These are phyloP conservation scores for Lycodopsis pacificus DNA, from an alignment of 2,797 vertebrate species.

Conservation along the genomic window DNA sequence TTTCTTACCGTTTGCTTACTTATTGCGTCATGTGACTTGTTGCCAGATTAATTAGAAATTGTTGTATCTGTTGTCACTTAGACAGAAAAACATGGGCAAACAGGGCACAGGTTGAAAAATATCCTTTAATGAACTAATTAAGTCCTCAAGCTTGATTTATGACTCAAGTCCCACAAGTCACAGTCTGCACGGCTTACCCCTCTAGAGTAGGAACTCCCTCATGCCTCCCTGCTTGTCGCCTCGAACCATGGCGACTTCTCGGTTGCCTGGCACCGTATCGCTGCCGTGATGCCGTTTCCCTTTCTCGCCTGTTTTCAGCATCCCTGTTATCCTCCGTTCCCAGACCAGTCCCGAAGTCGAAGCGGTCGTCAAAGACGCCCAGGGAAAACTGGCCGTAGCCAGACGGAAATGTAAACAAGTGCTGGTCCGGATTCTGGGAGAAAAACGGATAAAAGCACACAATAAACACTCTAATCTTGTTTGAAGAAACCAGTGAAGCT, in stretches of 20 bases:
- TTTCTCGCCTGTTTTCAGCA: constrained; percentile 90
- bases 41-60: too few species aligned
- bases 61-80: too few species aligned
- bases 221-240: constrained; percentile 89
- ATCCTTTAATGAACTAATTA: background rate
- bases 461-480: background rate
- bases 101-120: background rate
- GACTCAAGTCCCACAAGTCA: background rate
- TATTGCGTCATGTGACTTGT: too few species aligned
- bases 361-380: constrained; percentile 94
- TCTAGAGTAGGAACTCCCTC: constrained; percentile 97
- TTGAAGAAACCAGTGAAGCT: background rate
- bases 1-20: too few species aligned
- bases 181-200: constrained; percentile 79
- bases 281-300: constrained; percentile 92
- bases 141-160: background rate
- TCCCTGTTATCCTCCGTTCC: constrained; percentile 90
- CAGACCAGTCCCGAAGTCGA: constrained; percentile 88
- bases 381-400: constrained; percentile 95
- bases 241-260: constrained; percentile 90
- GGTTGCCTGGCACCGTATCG: constrained; percentile 93
- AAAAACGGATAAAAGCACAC: constrained; percentile 10
- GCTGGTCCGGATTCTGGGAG: constrained; percentile 90
- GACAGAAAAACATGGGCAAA: background rate
- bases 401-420: constrained; percentile 93